These are phyloP conservation scores for Gambusia yucatana DNA, from an alignment of 2,797 vertebrate genomes.

Conservation along the genomic window DNA sequence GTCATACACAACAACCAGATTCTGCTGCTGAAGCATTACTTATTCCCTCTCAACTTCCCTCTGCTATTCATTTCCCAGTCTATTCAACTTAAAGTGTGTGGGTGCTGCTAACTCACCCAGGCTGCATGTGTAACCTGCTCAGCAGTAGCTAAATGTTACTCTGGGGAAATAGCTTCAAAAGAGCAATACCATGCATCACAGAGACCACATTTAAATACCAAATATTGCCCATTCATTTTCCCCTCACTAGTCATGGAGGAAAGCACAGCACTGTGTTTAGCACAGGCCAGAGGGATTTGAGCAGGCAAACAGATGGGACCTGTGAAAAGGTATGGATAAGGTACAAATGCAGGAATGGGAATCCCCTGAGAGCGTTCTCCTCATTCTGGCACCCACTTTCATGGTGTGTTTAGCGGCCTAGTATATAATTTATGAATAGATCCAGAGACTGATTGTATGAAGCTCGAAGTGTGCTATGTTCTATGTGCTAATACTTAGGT, in stretches of 20 bases:
- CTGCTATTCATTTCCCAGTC: constrained; percentile 74
- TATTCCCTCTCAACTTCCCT: constrained; percentile 77
- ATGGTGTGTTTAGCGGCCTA: constrained; percentile 77
- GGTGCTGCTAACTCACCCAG: constrained; percentile 75
- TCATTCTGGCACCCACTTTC: constrained; percentile 75
- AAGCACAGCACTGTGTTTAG: constrained; percentile 76
- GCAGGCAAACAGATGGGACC: constrained; percentile 83
- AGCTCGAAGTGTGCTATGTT: constrained; percentile 65
- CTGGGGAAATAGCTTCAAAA: constrained; percentile 80
- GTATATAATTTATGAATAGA: constrained; percentile 71
- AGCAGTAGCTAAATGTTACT: constrained; percentile 80
- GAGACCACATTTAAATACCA: constrained; percentile 82
- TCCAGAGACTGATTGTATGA: constrained; percentile 63
- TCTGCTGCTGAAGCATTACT: constrained; percentile 72
- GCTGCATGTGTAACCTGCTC: constrained; percentile 74
- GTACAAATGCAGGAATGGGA: constrained; percentile 68
- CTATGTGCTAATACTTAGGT: constrained; percentile 34
- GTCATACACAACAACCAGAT: constrained; percentile 72
- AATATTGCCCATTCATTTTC: constrained; percentile 83
- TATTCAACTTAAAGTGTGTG: constrained; percentile 77
- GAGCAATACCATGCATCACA: constrained; percentile 83
- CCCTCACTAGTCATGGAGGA: constrained; percentile 67
- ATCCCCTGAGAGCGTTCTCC: constrained; percentile 71
- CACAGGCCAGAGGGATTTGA: constrained; percentile 81
- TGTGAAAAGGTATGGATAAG: constrained; percentile 81